phyloP scores from a whole-genome alignment of 92 coral and sea anemone species.

The Heliopora coerulea region DNA sequence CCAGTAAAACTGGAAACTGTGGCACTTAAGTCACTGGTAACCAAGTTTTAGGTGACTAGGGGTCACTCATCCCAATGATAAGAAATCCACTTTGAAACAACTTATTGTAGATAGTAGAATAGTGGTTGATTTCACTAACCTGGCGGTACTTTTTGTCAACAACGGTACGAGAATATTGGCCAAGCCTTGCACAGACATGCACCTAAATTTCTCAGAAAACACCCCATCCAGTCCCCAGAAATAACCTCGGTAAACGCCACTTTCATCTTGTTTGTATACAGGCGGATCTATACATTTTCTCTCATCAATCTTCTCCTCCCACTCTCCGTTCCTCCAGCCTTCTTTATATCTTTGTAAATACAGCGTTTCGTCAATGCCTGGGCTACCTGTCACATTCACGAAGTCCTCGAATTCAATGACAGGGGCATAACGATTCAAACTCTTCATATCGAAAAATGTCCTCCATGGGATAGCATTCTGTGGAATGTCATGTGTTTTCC shows the following conservation, averaged over 20 bases:
- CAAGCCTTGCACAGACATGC: conserved; percentile 91
- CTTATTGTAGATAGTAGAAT: no score
- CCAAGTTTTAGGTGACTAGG: no score
- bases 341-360: conserved; percentile 90
- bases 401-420: conserved; percentile 95
- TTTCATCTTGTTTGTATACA: conserved; percentile 62
- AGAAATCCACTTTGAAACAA: no score
- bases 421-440: conserved; percentile 83
- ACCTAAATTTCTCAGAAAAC: conserved; percentile 85
- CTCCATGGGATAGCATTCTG: conserved; percentile 96
- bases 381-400: conserved; percentile 75
- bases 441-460: conserved; percentile 86
- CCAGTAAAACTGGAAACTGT: no score
- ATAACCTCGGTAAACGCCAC: conserved; percentile 77
- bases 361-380: conserved; percentile 79
- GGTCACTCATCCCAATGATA: no score
- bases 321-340: conserved; percentile 93
- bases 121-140: conserved; percentile 67
- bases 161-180: conserved; percentile 66
- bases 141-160: conserved; percentile 65
- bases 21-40: no score
- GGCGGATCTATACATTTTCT: conserved; percentile 82
- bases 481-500: conserved; percentile 71
- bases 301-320: conserved; percentile 97
- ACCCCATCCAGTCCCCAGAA: conserved; percentile 81